A percentile compares a stretch with the other conserved stretches of the same genome.
These are phyloP conservation scores for Coregonus suidteri DNA, from an alignment of 2,797 vertebrate species.

Conservation along the genomic window DNA sequence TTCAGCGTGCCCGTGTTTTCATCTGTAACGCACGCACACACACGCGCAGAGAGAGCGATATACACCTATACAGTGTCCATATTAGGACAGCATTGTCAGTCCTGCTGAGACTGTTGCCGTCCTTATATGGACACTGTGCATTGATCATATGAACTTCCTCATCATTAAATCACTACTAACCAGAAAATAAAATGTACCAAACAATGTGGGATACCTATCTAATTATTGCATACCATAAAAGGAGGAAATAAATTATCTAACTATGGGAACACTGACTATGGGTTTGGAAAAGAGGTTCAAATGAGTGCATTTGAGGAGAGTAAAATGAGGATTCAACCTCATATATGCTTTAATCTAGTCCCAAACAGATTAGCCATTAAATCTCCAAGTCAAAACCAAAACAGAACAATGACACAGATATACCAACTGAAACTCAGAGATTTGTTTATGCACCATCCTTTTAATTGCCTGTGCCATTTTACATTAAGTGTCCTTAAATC, in stretches of 20 bases:
- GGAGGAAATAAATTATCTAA: not conserved
- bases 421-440: not conserved
- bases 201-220: not conserved
- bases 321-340: not conserved
- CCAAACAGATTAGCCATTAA: not conserved
- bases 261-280: not conserved
- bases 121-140: no score
- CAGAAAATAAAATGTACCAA: not conserved
- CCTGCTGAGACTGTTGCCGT: not conserved
- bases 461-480: not conserved
- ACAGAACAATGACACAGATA: not conserved
- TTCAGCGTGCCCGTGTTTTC: constrained; percentile 76
- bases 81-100: no score
- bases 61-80: not conserved
- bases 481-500: not conserved
- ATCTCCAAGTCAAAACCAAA: not conserved
- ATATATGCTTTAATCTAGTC: constrained; percentile 1
- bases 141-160: not conserved
- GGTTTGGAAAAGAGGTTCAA: not conserved
- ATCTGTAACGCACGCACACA: constrained; percentile 68
- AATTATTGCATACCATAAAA: no score
- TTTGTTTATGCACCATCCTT: not conserved
- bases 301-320: no score
- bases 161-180: not conserved
- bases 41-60: no score